These are phyloP conservation scores for Actinostola sp. DNA, from an alignment of 92 coral and sea anemone genomes.

Conservation along the genomic window DNA sequence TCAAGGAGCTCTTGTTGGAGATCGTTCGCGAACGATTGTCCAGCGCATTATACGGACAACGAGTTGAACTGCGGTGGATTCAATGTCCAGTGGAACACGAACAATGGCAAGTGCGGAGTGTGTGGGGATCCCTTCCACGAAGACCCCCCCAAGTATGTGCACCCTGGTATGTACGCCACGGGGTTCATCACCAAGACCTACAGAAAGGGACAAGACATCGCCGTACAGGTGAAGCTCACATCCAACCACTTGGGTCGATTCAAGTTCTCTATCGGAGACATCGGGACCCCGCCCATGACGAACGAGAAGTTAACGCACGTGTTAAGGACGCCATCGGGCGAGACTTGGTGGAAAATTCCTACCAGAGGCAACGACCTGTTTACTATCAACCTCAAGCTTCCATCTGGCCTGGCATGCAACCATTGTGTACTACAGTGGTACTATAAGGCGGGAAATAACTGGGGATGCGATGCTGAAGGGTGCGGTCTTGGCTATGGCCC, in stretches of 20 bases:
- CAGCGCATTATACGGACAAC: constrained; percentile 63
- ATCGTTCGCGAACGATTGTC: constrained; percentile 37
- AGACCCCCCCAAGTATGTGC: constrained; percentile 23
- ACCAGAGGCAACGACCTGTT: constrained; percentile 16
- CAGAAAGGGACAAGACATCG: constrained; percentile 51
- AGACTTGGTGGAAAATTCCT: constrained; percentile 29
- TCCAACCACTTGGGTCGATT: constrained; percentile 64
- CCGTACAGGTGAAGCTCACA: constrained; percentile 48
- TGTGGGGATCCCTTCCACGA: constrained; percentile 64
- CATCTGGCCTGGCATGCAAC: constrained; percentile 49
- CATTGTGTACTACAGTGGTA: constrained; percentile 72
- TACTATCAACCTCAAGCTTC: constrained; percentile 43
- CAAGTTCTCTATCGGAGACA: constrained; percentile 48
- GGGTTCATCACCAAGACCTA: constrained; percentile 55
- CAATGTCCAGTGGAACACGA: constrained; percentile 45
- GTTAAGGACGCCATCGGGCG: constrained; percentile 35
- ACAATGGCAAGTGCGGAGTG: constrained; percentile 72
- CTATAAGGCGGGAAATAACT: constrained; percentile 59
- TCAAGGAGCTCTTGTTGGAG: constrained; percentile 73
- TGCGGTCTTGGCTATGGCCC: constrained; percentile 43
- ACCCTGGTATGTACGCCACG: constrained; percentile 62
- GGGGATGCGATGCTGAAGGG: constrained; percentile 40
- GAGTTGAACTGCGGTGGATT: constrained; percentile 74
- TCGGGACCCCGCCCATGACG: constrained; percentile 40
- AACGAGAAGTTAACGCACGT: constrained; percentile 39